Evolutionary conservation across 2,113 vertebrate species (phyloP).

Genomic region (Kobus ellipsiprymnus): DNA sequence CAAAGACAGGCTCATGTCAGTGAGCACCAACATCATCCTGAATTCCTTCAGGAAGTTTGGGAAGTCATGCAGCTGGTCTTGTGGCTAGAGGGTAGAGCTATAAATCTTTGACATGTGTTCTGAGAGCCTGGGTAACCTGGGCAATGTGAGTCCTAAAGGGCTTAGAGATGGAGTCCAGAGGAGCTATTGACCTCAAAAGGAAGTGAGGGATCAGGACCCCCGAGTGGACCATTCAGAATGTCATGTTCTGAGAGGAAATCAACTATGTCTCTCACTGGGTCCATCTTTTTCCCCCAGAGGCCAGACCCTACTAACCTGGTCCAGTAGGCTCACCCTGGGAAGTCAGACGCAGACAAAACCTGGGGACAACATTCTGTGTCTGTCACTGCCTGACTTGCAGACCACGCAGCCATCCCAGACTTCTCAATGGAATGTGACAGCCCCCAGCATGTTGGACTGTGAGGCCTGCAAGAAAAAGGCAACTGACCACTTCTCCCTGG

Average conservation of each 20-base stretch:
- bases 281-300: not conserved
- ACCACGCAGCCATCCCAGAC: not conserved
- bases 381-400: not conserved
- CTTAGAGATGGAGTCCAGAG: not conserved
- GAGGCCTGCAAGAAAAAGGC: not conserved
- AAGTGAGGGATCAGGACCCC: not conserved
- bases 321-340: not conserved
- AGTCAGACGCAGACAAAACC: not conserved
- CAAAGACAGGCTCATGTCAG: conserved; percentile 49
- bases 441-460: not conserved
- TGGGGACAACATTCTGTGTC: not conserved
- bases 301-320: not conserved
- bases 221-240: not conserved
- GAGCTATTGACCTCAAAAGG: not conserved
- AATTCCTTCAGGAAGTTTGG: not conserved
- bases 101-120: not conserved
- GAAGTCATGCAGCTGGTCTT: not conserved
- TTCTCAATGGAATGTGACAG: not conserved
- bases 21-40: not conserved
- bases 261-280: not conserved
- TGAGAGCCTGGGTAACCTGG: not conserved
- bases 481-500: not conserved
- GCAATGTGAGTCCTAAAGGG: not conserved
- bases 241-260: not conserved
- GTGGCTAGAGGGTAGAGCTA: not conserved